Percentiles rank a stretch among this genome's conserved stretches.
Evolutionary conservation across 2,113 vertebrate genomes (phyloP).

Genomic region (Rousettus leschenaultii): DNA sequence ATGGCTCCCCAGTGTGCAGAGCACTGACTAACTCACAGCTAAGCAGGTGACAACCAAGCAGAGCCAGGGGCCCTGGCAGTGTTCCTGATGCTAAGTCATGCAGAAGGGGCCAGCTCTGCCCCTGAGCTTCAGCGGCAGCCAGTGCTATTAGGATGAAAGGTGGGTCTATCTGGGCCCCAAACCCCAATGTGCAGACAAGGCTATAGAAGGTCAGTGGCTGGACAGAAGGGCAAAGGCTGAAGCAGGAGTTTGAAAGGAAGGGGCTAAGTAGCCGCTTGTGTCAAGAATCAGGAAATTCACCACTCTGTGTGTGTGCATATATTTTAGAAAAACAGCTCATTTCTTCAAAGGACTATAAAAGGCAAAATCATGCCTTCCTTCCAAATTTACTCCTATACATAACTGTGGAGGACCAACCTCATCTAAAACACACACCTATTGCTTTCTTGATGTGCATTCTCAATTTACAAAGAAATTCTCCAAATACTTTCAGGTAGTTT

Average conservation of each 20-base stretch:
- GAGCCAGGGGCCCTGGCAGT: not conserved
- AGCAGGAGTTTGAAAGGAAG: not conserved
- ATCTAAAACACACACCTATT: not conserved
- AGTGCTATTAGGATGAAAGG: constrained; percentile 46
- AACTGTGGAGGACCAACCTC: not conserved
- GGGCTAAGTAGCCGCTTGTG: not conserved
- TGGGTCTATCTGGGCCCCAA: not conserved
- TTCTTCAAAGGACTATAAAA: constrained; percentile 33
- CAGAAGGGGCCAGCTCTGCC: not conserved
- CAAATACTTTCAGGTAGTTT: not conserved
- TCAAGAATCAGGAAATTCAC: constrained; percentile 21
- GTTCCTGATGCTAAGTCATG: not conserved
- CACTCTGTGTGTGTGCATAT: not conserved
- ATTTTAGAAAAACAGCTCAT: not conserved
- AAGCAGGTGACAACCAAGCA: not conserved
- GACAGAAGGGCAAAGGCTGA: not conserved
- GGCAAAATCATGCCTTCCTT: constrained; percentile 17
- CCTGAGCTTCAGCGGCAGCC: not conserved
- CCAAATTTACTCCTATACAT: not conserved
- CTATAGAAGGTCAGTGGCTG: constrained; percentile 12
- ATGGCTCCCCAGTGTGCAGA: not conserved
- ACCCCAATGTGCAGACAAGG: not conserved
- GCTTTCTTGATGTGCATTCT: not conserved
- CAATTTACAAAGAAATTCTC: not conserved
- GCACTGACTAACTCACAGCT: not conserved